phyloP scores from a whole-genome alignment of 1,140 invertebrate genomes.

The Drosophila rhopaloa region DNA sequence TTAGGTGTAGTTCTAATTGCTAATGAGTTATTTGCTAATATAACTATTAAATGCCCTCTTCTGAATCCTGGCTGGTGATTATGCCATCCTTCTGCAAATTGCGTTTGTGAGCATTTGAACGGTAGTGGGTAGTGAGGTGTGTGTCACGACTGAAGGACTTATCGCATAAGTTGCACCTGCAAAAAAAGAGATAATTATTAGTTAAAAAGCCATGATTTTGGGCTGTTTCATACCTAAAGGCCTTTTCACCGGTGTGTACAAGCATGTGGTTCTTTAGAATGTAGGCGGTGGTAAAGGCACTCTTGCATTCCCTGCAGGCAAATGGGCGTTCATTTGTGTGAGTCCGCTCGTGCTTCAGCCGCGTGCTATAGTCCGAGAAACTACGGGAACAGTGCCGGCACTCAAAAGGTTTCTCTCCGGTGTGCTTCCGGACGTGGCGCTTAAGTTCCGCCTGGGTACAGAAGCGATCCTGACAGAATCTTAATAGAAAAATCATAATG shows the following conservation, averaged over 20 bases:
- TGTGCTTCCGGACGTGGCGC: constrained; percentile 58
- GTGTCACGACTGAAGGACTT: constrained; percentile 56
- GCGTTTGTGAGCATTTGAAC: constrained; percentile 60
- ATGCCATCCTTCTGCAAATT: constrained; percentile 29
- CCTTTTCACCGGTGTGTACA: constrained; percentile 57
- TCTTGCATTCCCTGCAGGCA: constrained; percentile 86
- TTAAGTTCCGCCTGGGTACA: constrained; percentile 61
- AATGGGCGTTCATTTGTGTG: constrained; percentile 87
- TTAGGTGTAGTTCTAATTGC: background rate
- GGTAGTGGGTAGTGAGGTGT: constrained; percentile 55
- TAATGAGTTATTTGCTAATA: no score
- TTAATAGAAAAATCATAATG: background rate
- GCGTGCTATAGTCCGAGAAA: constrained; percentile 55
- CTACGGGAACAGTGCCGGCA: constrained; percentile 62
- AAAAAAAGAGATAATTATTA: background rate
- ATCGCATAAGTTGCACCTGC: constrained; percentile 55
- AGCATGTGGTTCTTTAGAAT: constrained; percentile 70
- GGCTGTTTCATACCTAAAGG: constrained; percentile 31
- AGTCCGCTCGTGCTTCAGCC: constrained; percentile 81
- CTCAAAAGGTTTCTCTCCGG: constrained; percentile 50
- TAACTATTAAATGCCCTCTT: no score
- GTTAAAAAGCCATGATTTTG: no score
- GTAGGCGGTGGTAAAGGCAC: constrained; percentile 85
- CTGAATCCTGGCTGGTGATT: background rate
- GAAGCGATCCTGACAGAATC: constrained; percentile 62